Evolutionary conservation across 2,888 invertebrate species (phyloP), one percentile per base, ranked within the genome.

Genomic region (Agriopis leucophaearia): DNA sequence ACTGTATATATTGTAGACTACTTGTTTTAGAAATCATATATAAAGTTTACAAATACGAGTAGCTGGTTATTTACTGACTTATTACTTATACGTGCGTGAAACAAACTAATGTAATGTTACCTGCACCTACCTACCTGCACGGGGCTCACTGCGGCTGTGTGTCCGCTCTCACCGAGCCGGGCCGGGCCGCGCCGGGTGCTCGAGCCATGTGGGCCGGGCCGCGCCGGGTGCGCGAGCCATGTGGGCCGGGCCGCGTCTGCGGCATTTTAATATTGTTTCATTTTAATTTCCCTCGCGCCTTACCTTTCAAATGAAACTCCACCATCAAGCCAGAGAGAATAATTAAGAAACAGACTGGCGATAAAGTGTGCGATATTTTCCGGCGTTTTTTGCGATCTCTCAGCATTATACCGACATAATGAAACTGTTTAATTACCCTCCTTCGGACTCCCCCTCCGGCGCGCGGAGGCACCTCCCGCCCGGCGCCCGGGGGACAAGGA

Each of bases 381-480:
- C 65, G 58, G 60, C 62, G 60, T 76, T 76, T 76, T 73, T 75
- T 76, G 69, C 75, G 73, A 73, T 77, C 78, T 78, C 76, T 74
- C 74, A 72, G 73, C 74, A 76, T 78, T 79, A 71, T 72, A 71
- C 78, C 72, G 75, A 80, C 79, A 81, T 83, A 84, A 85, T 84
- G 83, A 83, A 84, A 81, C 86, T 79, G 85, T 86, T 86, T 87
- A 85, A 87, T 85, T 84, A 85, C 80, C 84, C 80, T 76, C 80
- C 82, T 82, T 78, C 76, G 78, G 77, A 59, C 74, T 61, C 51
- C 60, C 64, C 54, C 69, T 47, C 44, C 36, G 45, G 36, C 50
- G 54, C 12, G 9, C 59, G 4, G n/a, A n/a, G n/a, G n/a, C n/a
- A n/a, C 12, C 18, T 63, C 52, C 58, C 9, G 40, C 27, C 48